Evolutionary conservation across 2,113 vertebrate species (phyloP).

Genomic region (cat (Felis catus)): F.catus_Fca126_mat1.0 CM031424.1:70625501-70626000

Average conservation of each 20-base stretch:
- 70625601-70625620: not conserved
- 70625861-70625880: not conserved
- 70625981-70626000: not conserved
- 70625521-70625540: not conserved
- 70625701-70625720: not conserved
- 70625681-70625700: conserved; percentile 41
- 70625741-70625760: not conserved
- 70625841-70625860: not conserved
- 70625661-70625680: not conserved
- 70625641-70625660: not conserved
- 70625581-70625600: not conserved
- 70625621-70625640: not conserved
- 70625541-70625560: not conserved
- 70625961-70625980: not conserved
- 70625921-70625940: not conserved
- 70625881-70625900: not conserved
- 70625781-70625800: not conserved
- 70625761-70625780: not conserved
- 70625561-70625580: not conserved
- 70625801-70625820: not conserved
- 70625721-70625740: conserved; percentile 21
- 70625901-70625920: not conserved
- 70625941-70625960: not conserved
- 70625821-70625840: not conserved
- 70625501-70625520: not conserved